These are phyloP conservation scores for Pseudochirops cupreus DNA, from an alignment of 2,797 vertebrate genomes.

Conservation along the genomic window DNA sequence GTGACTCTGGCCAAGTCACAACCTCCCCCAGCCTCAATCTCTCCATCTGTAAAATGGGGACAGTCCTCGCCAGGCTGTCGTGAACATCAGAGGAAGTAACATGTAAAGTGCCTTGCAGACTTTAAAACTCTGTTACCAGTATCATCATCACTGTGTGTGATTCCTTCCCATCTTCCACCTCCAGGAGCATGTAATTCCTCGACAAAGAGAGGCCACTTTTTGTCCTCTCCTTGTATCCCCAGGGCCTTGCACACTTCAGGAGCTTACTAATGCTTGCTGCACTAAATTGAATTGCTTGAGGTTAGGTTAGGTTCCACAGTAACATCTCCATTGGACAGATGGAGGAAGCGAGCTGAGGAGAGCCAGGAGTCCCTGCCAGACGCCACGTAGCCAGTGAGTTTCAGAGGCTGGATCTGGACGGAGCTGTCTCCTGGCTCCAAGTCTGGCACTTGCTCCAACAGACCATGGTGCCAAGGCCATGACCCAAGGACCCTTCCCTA, in stretches of 20 bases:
- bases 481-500: not conserved
- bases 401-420: not conserved
- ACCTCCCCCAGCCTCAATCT: no score
- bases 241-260: not conserved
- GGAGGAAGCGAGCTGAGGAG: not conserved
- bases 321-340: not conserved
- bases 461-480: not conserved
- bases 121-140: no score
- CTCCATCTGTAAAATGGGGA: no score
- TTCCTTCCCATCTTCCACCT: not conserved
- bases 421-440: not conserved
- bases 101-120: no score
- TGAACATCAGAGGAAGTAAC: no score
- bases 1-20: no score
- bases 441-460: not conserved
- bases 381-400: not conserved
- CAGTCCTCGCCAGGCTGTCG: no score
- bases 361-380: not conserved
- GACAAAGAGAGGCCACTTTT: not conserved
- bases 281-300: not conserved
- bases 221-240: not conserved
- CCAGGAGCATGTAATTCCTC: not conserved
- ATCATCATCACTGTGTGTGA: not conserved
- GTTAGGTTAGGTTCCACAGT: not conserved
- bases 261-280: not conserved